Evolutionary conservation across 1,140 invertebrate genomes (phyloP).

Genomic region (Leptinotarsa undecemlineata): DNA sequence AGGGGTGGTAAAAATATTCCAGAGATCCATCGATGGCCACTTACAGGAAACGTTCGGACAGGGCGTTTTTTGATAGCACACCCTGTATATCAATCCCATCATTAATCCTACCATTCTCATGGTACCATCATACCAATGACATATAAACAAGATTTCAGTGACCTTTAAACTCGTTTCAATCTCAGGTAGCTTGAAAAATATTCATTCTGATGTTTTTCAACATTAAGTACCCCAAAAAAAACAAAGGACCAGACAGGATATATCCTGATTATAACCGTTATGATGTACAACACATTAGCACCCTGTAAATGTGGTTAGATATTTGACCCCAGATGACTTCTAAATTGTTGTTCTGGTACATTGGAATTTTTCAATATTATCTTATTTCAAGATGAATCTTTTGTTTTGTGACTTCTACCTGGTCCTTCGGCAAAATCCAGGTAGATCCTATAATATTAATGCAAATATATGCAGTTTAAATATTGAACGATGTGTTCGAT

Average conservation of each 20-base stretch:
- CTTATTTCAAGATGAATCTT: conserved; percentile 12
- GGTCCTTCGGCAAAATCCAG: conserved; percentile 17
- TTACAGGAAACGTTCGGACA: too few species aligned
- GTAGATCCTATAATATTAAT: conserved; percentile 12
- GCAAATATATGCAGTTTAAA: conserved; percentile 25
- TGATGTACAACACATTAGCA: conserved; percentile 1
- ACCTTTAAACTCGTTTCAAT: too few species aligned
- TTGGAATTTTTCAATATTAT: conserved; percentile 12
- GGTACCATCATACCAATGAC: too few species aligned
- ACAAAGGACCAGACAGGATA: background rate
- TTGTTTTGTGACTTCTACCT: conserved; percentile 23
- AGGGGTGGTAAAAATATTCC: too few species aligned
- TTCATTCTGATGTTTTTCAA: too few species aligned
- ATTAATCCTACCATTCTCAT: too few species aligned
- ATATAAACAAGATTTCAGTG: too few species aligned
- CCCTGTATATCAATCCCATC: too few species aligned
- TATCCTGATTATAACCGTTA: background rate
- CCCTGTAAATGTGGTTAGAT: conserved; percentile 19
- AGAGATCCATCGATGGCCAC: too few species aligned
- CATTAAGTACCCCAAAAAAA: background rate
- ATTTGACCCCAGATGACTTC: conserved; percentile 19
- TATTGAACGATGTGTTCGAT: conserved; percentile 13
- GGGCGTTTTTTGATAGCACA: too few species aligned
- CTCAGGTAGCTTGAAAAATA: too few species aligned
- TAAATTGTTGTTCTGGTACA: conserved; percentile 7